Evolutionary conservation across 1,140 invertebrate genomes (phyloP).

Genomic region (Leptoteleia sp.): DNA sequence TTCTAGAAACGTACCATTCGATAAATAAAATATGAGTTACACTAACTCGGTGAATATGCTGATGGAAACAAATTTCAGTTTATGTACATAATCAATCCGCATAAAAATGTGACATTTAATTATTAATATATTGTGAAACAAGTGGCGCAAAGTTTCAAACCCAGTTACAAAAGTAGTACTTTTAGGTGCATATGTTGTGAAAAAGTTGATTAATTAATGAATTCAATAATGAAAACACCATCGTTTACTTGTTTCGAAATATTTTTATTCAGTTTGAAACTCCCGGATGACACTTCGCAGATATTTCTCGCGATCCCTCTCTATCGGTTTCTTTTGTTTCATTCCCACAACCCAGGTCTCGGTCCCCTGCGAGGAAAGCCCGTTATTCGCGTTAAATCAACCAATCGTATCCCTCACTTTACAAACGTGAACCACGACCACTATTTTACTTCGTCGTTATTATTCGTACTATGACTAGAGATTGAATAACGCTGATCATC

Average conservation of each 20-base stretch:
- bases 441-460: conserved; percentile 5
- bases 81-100: no score
- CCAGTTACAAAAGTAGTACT: no score
- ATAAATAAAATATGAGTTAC: no score
- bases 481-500: conserved; percentile 70
- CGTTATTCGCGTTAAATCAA: conserved; percentile 6
- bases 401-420: conserved; percentile 3
- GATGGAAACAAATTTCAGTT: no score
- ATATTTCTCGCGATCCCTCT: conserved; percentile 55
- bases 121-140: no score
- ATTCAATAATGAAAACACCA: conserved; percentile 30
- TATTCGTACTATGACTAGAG: conserved; percentile 74
- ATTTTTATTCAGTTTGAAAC: conserved; percentile 73
- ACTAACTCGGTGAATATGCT: no score
- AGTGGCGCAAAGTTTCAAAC: no score
- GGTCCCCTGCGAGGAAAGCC: conserved; percentile 17
- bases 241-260: conserved; percentile 67
- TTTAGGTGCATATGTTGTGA: no score
- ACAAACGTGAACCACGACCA: conserved; percentile 43
- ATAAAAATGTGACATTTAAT: no score
- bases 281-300: conserved; percentile 68
- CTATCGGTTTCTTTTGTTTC: conserved; percentile 46
- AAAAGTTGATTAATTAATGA: no score
- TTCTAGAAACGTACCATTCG: no score
- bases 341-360: conserved; percentile 17